Evolutionary conservation across 2,797 vertebrate genomes (phyloP).

Genomic region (Emydoidea blandingii): DNA sequence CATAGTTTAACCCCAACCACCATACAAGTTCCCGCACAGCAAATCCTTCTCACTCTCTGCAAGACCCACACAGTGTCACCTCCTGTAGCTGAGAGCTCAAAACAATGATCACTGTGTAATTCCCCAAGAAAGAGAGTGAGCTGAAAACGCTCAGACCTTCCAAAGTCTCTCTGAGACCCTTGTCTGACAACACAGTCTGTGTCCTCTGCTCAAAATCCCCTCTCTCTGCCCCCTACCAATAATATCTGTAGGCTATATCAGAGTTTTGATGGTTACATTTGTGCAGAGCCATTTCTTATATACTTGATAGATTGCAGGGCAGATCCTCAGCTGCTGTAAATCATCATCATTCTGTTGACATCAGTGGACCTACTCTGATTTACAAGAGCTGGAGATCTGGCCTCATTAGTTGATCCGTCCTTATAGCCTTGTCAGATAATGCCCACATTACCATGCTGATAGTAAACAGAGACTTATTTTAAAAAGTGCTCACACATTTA

Average conservation of each 20-base stretch:
- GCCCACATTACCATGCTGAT: background rate
- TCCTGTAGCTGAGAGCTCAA: background rate
- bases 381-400: background rate
- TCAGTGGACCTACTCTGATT: background rate
- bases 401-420: fast-evolving
- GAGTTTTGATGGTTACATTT: background rate
- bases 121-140: background rate
- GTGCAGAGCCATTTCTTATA: background rate
- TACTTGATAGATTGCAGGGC: background rate
- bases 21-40: too few relatives aligned
- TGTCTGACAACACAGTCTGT: background rate
- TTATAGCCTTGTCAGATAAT: fast-evolving
- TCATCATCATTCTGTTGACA: background rate
- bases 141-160: background rate
- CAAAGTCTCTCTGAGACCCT: background rate
- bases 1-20: background rate
- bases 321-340: background rate
- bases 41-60: background rate
- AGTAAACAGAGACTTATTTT: background rate
- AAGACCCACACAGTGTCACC: background rate
- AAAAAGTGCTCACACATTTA: fast-evolving
- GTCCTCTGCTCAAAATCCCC: slow-evolving; percentile 32
- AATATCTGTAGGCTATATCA: background rate
- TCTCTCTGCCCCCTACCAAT: background rate
- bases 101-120: background rate